These are phyloP conservation scores for Sinentomon sp. DNA, from an alignment of 2,888 invertebrate species.

Conservation along the genomic window DNA sequence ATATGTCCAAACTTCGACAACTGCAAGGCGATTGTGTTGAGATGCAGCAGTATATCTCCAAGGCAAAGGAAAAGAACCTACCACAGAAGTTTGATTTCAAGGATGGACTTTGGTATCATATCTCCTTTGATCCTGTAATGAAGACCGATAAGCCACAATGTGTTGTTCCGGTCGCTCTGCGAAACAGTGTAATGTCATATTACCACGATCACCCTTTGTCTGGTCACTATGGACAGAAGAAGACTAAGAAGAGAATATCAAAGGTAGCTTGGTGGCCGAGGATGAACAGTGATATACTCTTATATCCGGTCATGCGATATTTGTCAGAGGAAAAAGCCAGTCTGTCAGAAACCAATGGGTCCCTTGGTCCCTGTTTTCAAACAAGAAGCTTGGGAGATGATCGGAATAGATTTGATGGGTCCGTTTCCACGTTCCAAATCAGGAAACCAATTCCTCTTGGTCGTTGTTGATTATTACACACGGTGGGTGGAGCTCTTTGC, in stretches of 20 bases:
- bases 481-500: conserved; percentile 12
- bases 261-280: conserved; percentile 2
- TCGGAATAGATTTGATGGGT: conserved; percentile 10
- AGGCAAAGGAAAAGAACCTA: too few relatives aligned
- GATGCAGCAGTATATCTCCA: too few relatives aligned
- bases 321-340: conserved; percentile 4
- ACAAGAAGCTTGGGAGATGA: conserved; percentile 6
- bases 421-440: conserved; percentile 4
- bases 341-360: conserved; percentile 2
- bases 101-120: too few relatives aligned
- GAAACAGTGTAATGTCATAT: background rate
- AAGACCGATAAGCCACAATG: background rate
- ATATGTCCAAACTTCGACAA: too few relatives aligned
- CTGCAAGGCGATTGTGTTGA: too few relatives aligned
- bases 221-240: conserved; percentile 5
- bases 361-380: conserved; percentile 3
- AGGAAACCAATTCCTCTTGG: conserved; percentile 9
- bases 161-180: conserved; percentile 1
- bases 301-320: conserved; percentile 1
- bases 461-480: conserved; percentile 11
- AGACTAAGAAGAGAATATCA: conserved; percentile 1
- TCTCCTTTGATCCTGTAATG: too few relatives aligned
- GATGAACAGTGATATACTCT: conserved; percentile 2
- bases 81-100: too few relatives aligned
- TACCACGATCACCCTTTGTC: conserved; percentile 5